Percentiles rank a stretch among this genome's conserved stretches.
These are phyloP conservation scores for Drosophila virilis DNA, from an alignment of 1,140 invertebrate species.

Conservation along the genomic window DNA sequence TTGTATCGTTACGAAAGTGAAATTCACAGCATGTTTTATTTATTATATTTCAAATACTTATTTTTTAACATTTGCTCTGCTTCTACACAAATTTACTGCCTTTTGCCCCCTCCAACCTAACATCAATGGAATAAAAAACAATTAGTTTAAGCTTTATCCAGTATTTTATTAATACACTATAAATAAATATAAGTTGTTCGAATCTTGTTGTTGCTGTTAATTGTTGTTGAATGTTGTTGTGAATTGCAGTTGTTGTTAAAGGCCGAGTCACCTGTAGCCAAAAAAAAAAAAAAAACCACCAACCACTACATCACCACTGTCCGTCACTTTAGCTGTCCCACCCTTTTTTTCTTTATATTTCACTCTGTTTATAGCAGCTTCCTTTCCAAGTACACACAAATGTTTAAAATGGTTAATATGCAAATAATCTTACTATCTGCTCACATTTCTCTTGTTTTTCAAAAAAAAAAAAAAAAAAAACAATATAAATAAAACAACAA, in stretches of 20 bases:
- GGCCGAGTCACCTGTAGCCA: conserved; percentile 62
- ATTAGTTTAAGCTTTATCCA: conserved; percentile 10
- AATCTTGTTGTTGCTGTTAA: conserved; percentile 63
- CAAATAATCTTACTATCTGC: conserved; percentile 64
- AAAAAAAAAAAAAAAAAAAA: too few relatives aligned
- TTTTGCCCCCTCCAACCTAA: too few relatives aligned
- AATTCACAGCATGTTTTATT: too few relatives aligned
- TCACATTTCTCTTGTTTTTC: conserved; percentile 56
- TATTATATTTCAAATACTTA: too few relatives aligned
- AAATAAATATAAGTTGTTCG: conserved; percentile 20
- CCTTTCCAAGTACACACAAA: conserved; percentile 25
- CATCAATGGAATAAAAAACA: background rate
- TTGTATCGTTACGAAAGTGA: too few relatives aligned
- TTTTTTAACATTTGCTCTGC: too few relatives aligned
- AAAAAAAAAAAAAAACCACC: conserved; percentile 44
- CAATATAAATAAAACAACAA: conserved; percentile 31
- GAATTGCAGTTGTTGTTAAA: conserved; percentile 68
- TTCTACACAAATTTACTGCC: too few relatives aligned
- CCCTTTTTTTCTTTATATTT: conserved; percentile 16
- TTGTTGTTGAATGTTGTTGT: conserved; percentile 72
- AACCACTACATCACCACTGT: conserved; percentile 46
- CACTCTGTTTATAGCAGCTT: conserved; percentile 19
- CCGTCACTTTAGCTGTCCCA: conserved; percentile 1
- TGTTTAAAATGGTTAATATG: conserved; percentile 60
- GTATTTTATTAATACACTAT: background rate